Conservation (phyloP, 2,888 invertebrate genomes). For the Plutella xylostella region DNA sequence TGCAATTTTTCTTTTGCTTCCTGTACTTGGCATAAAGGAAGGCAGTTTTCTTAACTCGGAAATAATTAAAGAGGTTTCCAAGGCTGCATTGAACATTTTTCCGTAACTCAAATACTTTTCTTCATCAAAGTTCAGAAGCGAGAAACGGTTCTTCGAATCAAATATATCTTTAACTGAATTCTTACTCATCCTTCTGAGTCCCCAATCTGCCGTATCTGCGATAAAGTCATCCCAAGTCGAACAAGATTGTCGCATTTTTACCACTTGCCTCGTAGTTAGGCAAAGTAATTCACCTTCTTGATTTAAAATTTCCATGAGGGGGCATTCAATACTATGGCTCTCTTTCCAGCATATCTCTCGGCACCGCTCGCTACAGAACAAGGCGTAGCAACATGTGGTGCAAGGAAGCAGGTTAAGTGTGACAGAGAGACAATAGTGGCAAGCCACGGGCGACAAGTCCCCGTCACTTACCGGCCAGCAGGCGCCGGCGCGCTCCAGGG, state of each 20-base stretch:
- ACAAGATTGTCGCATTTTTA: background rate
- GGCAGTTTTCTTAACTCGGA: background rate
- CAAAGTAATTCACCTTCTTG: background rate
- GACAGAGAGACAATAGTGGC: constrained; percentile 11
- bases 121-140: constrained; percentile 4
- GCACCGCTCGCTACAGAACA: constrained; percentile 12
- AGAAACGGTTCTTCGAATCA: constrained; percentile 8
- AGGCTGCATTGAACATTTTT: background rate
- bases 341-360: constrained; percentile 5
- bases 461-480: constrained; percentile 5
- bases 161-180: constrained; percentile 7
- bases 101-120: background rate
- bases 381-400: constrained; percentile 5
- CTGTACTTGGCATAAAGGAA: background rate
- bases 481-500: constrained; percentile 3
- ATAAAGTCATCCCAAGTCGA: constrained; percentile 9
- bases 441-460: constrained; percentile 4
- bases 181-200: constrained; percentile 1
- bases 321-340: constrained; percentile 6
- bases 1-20: background rate
- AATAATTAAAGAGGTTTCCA: background rate
- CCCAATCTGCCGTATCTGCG: constrained; percentile 4
- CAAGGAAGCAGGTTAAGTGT: constrained; percentile 13
- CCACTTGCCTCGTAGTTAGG: background rate
- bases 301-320: background rate